Evolutionary conservation across 2,888 invertebrate genomes (phyloP).

Genomic region (Serripes groenlandicus): DNA sequence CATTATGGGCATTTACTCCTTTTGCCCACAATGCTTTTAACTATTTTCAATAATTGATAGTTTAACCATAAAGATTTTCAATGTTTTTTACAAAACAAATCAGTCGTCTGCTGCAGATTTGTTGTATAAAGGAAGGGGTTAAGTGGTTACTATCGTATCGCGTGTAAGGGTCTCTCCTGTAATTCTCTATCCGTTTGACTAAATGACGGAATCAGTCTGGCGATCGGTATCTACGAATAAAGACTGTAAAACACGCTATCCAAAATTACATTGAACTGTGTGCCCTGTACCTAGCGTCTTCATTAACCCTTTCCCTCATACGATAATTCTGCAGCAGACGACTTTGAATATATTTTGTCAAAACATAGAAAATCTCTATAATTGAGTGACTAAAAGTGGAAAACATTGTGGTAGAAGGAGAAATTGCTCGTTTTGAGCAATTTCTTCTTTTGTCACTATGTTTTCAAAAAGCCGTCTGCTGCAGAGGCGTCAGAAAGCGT

Average conservation of each 20-base stretch:
- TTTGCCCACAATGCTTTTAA: too few species aligned
- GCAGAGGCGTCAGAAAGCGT: not conserved
- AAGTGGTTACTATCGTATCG: too few species aligned
- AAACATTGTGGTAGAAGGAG: not conserved
- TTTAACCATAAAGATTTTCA: too few species aligned
- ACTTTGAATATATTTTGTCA: not conserved
- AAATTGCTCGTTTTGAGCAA: constrained; percentile 13
- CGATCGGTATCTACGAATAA: not conserved
- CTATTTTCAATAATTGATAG: too few species aligned
- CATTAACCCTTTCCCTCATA: not conserved
- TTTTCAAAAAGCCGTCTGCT: not conserved
- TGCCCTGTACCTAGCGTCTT: not conserved
- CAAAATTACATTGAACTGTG: not conserved
- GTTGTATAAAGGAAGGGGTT: too few species aligned
- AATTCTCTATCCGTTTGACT: too few species aligned
- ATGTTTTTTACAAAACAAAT: too few species aligned
- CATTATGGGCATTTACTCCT: too few species aligned
- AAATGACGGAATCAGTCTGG: not conserved
- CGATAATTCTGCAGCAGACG: too few species aligned
- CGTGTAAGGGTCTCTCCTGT: too few species aligned
- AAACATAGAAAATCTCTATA: not conserved
- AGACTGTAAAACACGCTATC: not conserved
- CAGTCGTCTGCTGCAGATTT: too few species aligned
- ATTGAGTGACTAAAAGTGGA: not conserved
- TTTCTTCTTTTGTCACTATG: constrained; percentile 6